phyloP scores from a whole-genome alignment of 2,888 invertebrate genomes.

The Patella ulyssiponensis region DNA sequence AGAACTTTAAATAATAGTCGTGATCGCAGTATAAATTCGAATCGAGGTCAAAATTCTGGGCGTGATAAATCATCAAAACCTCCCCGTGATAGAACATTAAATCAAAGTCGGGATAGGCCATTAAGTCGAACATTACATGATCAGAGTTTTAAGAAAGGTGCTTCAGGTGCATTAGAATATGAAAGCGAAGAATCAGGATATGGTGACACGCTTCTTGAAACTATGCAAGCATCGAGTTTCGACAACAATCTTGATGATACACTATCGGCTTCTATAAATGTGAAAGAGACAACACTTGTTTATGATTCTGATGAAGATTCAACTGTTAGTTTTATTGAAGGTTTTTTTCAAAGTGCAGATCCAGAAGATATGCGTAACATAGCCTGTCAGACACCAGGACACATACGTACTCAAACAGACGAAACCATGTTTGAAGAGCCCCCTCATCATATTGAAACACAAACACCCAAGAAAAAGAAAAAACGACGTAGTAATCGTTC shows the following conservation, averaged over 20 bases:
- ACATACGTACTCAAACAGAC: conserved; percentile 59
- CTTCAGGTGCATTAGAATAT: conserved; percentile 55
- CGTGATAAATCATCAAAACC: conserved; percentile 17
- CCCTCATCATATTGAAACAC: conserved; percentile 49
- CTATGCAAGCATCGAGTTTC: conserved; percentile 67
- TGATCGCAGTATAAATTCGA: not conserved
- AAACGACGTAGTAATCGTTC: conserved; percentile 51
- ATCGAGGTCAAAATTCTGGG: too few species aligned
- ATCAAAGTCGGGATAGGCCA: conserved; percentile 14
- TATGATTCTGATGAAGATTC: conserved; percentile 59
- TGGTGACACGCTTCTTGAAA: conserved; percentile 63
- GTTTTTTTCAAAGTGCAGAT: conserved; percentile 52
- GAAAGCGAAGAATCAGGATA: conserved; percentile 67
- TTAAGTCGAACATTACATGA: conserved; percentile 27
- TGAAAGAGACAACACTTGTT: conserved; percentile 53
- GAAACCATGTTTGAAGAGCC: conserved; percentile 35
- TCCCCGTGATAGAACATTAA: conserved; percentile 18
- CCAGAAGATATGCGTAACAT: conserved; percentile 57
- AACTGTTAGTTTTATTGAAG: conserved; percentile 55
- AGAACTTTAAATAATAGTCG: conserved; percentile 17
- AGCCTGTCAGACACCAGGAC: conserved; percentile 60
- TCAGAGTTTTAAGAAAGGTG: conserved; percentile 42
- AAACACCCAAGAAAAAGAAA: conserved; percentile 55
- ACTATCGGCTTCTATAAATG: conserved; percentile 52
- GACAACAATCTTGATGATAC: conserved; percentile 58